Evolutionary conservation across 2,113 vertebrate species (phyloP), one percentile per base, ranked within the genome.

Genomic region (Tragelaphus buxtoni): DNA sequence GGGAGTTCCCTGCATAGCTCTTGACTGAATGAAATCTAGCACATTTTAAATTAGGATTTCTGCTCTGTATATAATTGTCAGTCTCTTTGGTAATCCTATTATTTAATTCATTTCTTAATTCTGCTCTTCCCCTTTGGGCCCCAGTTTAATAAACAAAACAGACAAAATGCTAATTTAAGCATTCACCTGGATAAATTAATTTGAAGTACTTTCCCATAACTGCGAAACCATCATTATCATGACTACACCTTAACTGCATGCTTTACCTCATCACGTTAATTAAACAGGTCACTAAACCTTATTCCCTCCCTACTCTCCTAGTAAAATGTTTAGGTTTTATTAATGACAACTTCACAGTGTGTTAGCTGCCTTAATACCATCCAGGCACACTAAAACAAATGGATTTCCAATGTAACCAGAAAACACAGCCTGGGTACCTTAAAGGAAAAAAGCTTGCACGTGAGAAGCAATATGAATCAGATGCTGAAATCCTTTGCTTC

Each of bases 101-200:
- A 80, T 72, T 90, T 79, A 69, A 92, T 24, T 90, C 10, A 76
- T 87, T 87, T 92, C 55, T 80, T 35, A 94, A 94, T 76, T 81
- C 69, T 88, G 28, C 22, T 32, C 32, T 95, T 81, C 18, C 55
- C 39, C 42, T 74, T 91, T 60, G 60, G 47, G 61, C 10, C 8
- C 4, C 18, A 30, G 42, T 94, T 92, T 92, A 92, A 84, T n/a
- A 94, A 92, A 88, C 39, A 69, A 94, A 90, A 90, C 51, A 88
- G 90, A 76, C 1, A n/a, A 80, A 94, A 76, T 74, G 60, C 35
- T 92, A 88, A 88, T 79, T 92, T 65, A 94, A 92, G 60, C 81
- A 85, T 92, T 69, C 45, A 83, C 90, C 55, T 35, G 60, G 85
- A 90, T 76, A 96, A 95, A 92, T 96, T 58, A 53, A 94, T 90